phyloP scores from a whole-genome alignment of 2,888 invertebrate species.

The Polietes domitor region DNA sequence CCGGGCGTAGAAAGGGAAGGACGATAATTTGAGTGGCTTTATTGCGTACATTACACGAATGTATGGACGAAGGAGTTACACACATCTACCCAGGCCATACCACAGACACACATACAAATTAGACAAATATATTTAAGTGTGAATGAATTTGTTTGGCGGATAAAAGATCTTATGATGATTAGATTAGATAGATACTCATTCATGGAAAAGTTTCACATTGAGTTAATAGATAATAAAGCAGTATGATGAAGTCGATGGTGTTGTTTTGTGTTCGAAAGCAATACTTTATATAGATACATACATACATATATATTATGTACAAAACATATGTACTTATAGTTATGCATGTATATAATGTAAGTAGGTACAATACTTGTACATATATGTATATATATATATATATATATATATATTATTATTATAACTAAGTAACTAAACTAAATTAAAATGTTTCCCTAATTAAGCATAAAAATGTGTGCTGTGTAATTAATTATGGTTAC shows the following conservation, averaged over 20 bases:
- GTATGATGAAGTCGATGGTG: background rate
- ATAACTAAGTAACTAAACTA: slow-evolving; percentile 39
- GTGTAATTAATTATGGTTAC: background rate
- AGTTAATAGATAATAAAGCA: background rate
- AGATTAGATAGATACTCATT: background rate
- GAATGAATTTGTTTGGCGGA: background rate
- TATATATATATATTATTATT: background rate
- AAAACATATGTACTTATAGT: background rate
- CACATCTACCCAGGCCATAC: too few species aligned
- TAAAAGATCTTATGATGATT: background rate
- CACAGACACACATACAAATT: too few species aligned
- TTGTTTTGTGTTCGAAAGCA: slow-evolving; percentile 2
- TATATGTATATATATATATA: slow-evolving; percentile 8
- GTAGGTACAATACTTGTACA: background rate
- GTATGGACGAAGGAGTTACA: too few species aligned
- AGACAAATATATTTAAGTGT: too few species aligned
- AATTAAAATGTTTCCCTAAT: slow-evolving; percentile 32
- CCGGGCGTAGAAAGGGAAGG: too few species aligned
- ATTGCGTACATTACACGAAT: too few species aligned
- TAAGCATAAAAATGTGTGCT: slow-evolving; percentile 41
- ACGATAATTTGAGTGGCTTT: too few species aligned
- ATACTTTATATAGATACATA: slow-evolving; percentile 6
- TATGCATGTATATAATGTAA: background rate
- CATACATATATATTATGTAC: background rate
- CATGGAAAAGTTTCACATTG: background rate